These are phyloP conservation scores for Ammodramus savannarum DNA, from an alignment of 2,113 vertebrate genomes.

Conservation along the genomic window DNA sequence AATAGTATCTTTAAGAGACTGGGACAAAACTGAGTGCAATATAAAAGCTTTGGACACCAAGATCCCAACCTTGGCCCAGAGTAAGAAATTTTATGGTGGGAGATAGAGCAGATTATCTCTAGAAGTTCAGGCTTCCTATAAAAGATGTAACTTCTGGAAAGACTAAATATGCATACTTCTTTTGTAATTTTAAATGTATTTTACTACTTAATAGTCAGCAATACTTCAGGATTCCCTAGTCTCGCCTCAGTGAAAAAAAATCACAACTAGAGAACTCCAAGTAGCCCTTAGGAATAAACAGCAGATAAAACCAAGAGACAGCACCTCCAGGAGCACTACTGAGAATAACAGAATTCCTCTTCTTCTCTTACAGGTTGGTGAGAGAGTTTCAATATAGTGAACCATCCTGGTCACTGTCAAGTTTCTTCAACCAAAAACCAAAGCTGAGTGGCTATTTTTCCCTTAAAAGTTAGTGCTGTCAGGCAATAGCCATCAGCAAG, in stretches of 20 bases:
- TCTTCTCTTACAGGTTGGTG: not conserved
- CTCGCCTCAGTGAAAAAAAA: not conserved
- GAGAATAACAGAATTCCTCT: not conserved
- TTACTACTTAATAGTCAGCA: not conserved
- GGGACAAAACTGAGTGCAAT: not conserved
- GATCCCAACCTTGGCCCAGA: not conserved
- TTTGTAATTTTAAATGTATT: not conserved
- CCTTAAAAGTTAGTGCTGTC: not conserved
- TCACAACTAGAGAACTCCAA: not conserved
- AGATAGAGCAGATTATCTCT: not conserved
- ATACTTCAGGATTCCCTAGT: not conserved
- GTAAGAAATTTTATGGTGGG: not conserved
- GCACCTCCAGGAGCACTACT: not conserved
- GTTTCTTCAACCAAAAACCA: not conserved
- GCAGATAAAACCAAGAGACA: not conserved
- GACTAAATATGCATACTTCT: not conserved
- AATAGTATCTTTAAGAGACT: not conserved
- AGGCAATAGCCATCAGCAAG: not conserved
- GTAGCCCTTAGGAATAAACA: not conserved
- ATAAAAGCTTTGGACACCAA: not conserved
- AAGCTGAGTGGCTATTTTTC: not conserved
- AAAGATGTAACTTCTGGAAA: not conserved
- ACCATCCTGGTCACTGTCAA: not conserved
- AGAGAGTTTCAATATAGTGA: not conserved
- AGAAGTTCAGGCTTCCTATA: not conserved